Percentiles rank a stretch among this genome's conserved stretches.
phyloP scores from a whole-genome alignment of 2,888 invertebrate genomes.

The Agrotis segetum region DNA sequence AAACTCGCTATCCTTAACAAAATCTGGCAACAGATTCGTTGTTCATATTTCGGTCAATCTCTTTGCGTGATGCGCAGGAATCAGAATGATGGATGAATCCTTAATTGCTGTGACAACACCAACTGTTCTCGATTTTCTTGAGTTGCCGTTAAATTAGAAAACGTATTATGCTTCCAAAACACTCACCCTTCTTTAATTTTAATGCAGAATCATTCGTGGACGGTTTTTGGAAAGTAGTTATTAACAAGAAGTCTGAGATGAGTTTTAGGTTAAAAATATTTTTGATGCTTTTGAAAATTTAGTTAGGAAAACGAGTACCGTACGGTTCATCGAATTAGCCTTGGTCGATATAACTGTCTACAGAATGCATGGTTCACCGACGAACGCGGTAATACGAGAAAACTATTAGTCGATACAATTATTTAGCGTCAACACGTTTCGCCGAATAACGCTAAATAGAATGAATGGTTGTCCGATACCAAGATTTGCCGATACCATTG shows the following conservation, averaged over 20 bases:
- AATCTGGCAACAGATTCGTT: conserved; percentile 37
- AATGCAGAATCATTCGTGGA: conserved; percentile 39
- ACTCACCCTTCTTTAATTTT: conserved; percentile 30
- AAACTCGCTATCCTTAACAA: conserved; percentile 1
- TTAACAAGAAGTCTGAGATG: not conserved
- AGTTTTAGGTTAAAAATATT: not conserved
- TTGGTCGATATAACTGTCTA: too few relatives aligned
- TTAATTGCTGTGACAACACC: conserved; percentile 73
- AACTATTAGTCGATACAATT: too few relatives aligned
- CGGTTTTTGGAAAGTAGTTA: conserved; percentile 32
- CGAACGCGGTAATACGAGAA: too few relatives aligned
- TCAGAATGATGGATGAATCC: conserved; percentile 70
- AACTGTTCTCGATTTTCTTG: conserved; percentile 70
- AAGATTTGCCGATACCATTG: too few relatives aligned
- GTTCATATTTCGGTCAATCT: conserved; percentile 51
- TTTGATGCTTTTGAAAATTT: not conserved
- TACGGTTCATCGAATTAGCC: too few relatives aligned
- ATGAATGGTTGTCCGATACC: too few relatives aligned
- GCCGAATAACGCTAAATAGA: too few relatives aligned
- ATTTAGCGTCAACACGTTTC: too few relatives aligned
- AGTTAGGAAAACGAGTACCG: not conserved
- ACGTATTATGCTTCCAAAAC: conserved; percentile 50
- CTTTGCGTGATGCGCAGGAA: conserved; percentile 51
- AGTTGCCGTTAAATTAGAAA: conserved; percentile 51
- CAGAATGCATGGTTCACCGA: too few relatives aligned